These are phyloP conservation scores for Chaetodon trifasciatus DNA, from an alignment of 2,797 vertebrate species.

Conservation along the genomic window DNA sequence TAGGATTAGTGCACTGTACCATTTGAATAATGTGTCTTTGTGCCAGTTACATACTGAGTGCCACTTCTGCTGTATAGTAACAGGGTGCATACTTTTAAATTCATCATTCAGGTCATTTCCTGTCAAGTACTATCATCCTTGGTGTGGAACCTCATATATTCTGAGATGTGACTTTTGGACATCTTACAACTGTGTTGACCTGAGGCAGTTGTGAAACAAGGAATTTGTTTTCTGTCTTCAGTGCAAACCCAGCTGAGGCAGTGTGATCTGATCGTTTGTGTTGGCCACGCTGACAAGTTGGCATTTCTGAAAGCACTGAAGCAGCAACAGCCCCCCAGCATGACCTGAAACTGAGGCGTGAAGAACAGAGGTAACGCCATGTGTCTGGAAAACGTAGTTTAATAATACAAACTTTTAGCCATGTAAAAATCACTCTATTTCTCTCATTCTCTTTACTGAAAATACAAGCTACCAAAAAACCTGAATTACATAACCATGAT, in stretches of 20 bases:
- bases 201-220: slow-evolving; percentile 26
- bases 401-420: neutral
- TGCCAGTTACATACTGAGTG: neutral
- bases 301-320: slow-evolving; percentile 49
- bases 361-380: slow-evolving; percentile 49
- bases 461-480: slow-evolving; percentile 6
- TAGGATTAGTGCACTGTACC: neutral
- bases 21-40: neutral
- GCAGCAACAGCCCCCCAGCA: slow-evolving; percentile 9
- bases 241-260: slow-evolving; percentile 88
- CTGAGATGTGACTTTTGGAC: neutral
- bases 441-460: slow-evolving; percentile 11
- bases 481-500: slow-evolving; percentile 32
- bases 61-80: slow-evolving; percentile 9
- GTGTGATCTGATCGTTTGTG: slow-evolving; percentile 90
- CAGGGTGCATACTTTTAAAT: neutral
- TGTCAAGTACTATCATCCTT: neutral
- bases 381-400: slow-evolving; percentile 8
- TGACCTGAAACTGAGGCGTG: slow-evolving; percentile 26
- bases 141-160: neutral
- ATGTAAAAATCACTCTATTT: neutral
- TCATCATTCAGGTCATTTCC: neutral
- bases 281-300: slow-evolving; percentile 82
- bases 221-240: slow-evolving; percentile 69
- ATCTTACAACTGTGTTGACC: neutral